phyloP scores from a whole-genome alignment of 2,797 vertebrate genomes.

The Parambassis ranga region DNA sequence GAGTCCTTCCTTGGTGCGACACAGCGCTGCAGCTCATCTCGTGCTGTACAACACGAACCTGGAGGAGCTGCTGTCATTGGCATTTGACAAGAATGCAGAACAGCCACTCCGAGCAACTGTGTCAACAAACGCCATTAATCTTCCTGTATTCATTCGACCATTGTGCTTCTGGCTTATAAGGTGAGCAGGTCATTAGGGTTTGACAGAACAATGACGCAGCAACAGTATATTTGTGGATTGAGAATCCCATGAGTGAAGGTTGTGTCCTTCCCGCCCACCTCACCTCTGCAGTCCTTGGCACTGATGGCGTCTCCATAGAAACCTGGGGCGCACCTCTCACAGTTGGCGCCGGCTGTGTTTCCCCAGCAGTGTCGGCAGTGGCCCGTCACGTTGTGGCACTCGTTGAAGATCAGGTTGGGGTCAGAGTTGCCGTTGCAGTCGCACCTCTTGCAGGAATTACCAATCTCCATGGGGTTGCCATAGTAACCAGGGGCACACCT shows the following conservation, averaged over 20 bases:
- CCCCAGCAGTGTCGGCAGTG: slow-evolving; percentile 91
- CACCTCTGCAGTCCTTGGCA: slow-evolving; percentile 92
- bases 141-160: background rate
- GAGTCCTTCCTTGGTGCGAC: background rate
- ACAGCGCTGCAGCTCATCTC: background rate
- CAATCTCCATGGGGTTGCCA: slow-evolving; percentile 88
- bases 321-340: slow-evolving; percentile 89
- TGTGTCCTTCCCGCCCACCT: too few relatives aligned
- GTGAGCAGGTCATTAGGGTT: background rate
- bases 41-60: background rate
- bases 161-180: background rate
- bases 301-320: slow-evolving; percentile 90
- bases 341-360: slow-evolving; percentile 88
- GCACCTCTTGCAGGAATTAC: slow-evolving; percentile 89
- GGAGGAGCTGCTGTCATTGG: background rate
- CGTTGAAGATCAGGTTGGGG: slow-evolving; percentile 94
- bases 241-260: too few relatives aligned
- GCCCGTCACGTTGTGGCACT: slow-evolving; percentile 93
- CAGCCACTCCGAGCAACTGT: slow-evolving; percentile 21
- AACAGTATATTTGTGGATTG: background rate
- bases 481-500: slow-evolving; percentile 97
- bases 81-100: background rate
- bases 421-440: slow-evolving; percentile 96
- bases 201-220: background rate
- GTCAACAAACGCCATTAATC: slow-evolving; percentile 16